phyloP scores from a whole-genome alignment of 2,113 vertebrate species.

The Etia nguti region DNA sequence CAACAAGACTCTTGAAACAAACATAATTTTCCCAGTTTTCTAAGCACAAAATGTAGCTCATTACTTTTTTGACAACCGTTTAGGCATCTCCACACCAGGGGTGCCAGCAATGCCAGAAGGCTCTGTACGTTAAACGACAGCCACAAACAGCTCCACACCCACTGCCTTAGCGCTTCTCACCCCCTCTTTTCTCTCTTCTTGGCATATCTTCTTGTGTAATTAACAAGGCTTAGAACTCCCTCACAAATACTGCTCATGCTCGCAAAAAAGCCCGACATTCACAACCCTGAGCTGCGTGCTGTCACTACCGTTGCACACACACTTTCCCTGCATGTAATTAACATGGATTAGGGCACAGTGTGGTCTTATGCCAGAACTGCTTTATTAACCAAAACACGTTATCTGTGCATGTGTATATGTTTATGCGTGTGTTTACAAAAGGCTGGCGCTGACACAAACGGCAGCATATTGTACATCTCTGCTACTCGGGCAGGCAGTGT shows the following conservation, averaged over 20 bases:
- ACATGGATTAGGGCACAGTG: conserved; percentile 47
- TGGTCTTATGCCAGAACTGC: conserved; percentile 28
- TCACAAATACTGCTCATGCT: conserved; percentile 46
- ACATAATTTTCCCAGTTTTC: neutral
- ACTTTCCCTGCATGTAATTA: conserved; percentile 53
- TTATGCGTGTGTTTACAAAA: neutral
- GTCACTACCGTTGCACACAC: conserved; percentile 14
- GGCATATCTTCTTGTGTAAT: conserved; percentile 55
- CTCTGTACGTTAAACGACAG: conserved; percentile 22
- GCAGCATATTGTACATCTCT: conserved; percentile 33
- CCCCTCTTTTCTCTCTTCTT: conserved; percentile 30
- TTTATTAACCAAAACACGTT: conserved; percentile 27
- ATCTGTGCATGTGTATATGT: neutral
- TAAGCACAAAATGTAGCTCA: neutral
- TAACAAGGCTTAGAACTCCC: conserved; percentile 60
- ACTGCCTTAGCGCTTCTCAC: conserved; percentile 35
- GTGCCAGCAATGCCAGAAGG: conserved; percentile 19
- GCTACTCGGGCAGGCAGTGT: neutral
- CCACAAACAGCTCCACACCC: conserved; percentile 39
- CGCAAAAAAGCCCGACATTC: neutral
- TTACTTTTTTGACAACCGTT: conserved; percentile 26
- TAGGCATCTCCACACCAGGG: neutral
- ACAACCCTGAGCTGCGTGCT: conserved; percentile 3
- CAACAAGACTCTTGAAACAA: conserved; percentile 1
- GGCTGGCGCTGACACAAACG: neutral